These are phyloP conservation scores for Paramormyrops kingsleyae DNA, from an alignment of 2,113 vertebrate genomes.

Conservation along the genomic window DNA sequence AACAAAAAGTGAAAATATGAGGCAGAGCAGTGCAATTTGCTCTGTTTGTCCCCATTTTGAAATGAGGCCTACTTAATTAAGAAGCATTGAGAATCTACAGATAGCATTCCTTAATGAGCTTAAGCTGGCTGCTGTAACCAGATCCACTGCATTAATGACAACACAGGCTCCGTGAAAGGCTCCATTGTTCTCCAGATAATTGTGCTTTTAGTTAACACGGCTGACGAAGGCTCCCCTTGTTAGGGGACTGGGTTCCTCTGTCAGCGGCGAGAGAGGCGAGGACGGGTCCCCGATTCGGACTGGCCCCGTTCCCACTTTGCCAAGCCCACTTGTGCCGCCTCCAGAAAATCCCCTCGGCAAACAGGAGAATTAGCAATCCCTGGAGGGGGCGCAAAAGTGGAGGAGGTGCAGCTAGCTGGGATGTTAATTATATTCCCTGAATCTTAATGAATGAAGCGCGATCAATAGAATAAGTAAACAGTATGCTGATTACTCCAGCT, in stretches of 20 bases:
- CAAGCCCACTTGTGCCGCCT: constrained; percentile 70
- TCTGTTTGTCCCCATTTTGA: constrained; percentile 52
- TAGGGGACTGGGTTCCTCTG: constrained; percentile 61
- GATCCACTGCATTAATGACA: constrained; percentile 71
- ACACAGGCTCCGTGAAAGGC: constrained; percentile 69
- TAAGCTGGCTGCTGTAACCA: constrained; percentile 67
- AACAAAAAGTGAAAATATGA: not conserved
- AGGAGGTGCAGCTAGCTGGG: constrained; percentile 21
- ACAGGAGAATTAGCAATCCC: constrained; percentile 67
- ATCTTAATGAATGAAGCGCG: constrained; percentile 68
- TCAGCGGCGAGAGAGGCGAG: constrained; percentile 50
- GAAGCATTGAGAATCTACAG: constrained; percentile 67
- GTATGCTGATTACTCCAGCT: constrained; percentile 65
- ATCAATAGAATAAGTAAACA: constrained; percentile 75
- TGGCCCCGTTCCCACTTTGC: constrained; percentile 65
- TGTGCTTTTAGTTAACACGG: constrained; percentile 74
- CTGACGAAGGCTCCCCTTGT: constrained; percentile 63
- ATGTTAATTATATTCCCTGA: constrained; percentile 72
- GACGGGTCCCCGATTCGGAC: constrained; percentile 45
- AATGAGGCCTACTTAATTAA: constrained; percentile 69
- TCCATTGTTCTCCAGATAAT: constrained; percentile 75
- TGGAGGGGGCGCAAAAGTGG: constrained; percentile 41
- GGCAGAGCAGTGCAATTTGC: constrained; percentile 6
- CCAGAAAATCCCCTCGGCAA: constrained; percentile 62
- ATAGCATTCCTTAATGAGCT: constrained; percentile 72